A percentile compares a stretch with the other conserved stretches of the same genome.
These are phyloP conservation scores for Lithosia quadra DNA, from an alignment of 2,888 invertebrate genomes.

Conservation along the genomic window DNA sequence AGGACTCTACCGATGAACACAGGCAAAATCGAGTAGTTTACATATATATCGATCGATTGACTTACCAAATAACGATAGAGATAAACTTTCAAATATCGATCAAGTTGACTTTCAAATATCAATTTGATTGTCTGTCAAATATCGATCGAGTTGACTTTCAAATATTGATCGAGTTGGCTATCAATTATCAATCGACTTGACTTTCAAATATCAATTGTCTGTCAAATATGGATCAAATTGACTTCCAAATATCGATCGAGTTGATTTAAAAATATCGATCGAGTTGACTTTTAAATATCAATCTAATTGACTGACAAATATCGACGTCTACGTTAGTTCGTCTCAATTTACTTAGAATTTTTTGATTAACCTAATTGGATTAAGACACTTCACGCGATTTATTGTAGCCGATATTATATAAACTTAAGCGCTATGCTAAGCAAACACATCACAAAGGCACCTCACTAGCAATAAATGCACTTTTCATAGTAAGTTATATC, in stretches of 20 bases:
- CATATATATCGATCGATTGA: background rate
- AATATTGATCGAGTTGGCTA: background rate
- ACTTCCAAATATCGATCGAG: background rate
- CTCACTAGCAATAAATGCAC: slow-evolving; percentile 49
- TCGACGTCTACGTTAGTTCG: too few species aligned
- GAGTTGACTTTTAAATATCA: too few species aligned
- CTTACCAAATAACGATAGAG: too few species aligned
- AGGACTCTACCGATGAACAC: background rate
- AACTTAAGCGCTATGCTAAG: slow-evolving; percentile 31
- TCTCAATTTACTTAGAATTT: background rate
- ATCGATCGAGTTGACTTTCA: background rate
- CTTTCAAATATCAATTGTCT: too few species aligned
- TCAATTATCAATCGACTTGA: background rate
- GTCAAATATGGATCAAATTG: too few species aligned
- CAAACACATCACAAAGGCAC: slow-evolving; percentile 51
- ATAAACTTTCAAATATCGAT: background rate
- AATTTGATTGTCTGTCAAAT: background rate
- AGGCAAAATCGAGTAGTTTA: background rate
- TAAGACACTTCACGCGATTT: background rate
- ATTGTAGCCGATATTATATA: slow-evolving; percentile 30
- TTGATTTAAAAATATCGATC: background rate
- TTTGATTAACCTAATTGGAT: background rate
- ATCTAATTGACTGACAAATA: too few species aligned
- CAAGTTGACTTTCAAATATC: background rate
- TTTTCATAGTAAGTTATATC: slow-evolving; percentile 34